Conservation (phyloP, 2,888 invertebrate genomes). For the Hydrotaea diabolus region DNA sequence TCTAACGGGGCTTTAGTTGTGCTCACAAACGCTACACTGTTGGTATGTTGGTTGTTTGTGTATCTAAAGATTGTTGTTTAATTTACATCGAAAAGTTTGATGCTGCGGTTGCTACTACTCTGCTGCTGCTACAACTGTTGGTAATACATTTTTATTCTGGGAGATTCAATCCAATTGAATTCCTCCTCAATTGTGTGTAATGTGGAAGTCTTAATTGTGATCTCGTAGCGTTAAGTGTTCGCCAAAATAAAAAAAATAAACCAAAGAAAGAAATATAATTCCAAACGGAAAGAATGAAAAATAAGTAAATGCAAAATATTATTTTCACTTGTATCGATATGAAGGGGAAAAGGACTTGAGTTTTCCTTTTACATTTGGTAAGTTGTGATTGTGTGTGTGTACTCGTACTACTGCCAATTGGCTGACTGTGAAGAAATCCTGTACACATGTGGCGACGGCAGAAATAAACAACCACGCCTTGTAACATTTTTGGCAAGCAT, state of each 20-base stretch:
- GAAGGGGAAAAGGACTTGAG: too few species aligned
- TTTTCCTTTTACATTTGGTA: slow-evolving; percentile 17
- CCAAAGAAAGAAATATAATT: neutral
- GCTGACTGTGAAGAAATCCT: too few species aligned
- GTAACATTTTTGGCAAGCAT: slow-evolving; percentile 39
- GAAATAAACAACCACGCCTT: neutral
- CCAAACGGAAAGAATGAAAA: neutral
- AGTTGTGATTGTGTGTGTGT: neutral
- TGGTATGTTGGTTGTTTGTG: slow-evolving; percentile 50
- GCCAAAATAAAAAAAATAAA: neutral
- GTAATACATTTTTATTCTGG: slow-evolving; percentile 38
- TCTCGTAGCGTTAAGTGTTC: slow-evolving; percentile 54
- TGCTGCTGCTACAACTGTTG: slow-evolving; percentile 51
- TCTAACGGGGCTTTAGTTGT: slow-evolving; percentile 19
- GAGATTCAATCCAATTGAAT: slow-evolving; percentile 18
- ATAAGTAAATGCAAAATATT: too few species aligned
- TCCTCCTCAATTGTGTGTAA: neutral
- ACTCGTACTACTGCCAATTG: too few species aligned
- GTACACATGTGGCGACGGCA: neutral
- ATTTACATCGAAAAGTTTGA: slow-evolving; percentile 61
- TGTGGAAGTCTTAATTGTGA: slow-evolving; percentile 65
- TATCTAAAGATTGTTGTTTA: slow-evolving; percentile 65
- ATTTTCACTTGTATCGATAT: neutral
- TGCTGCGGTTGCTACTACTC: slow-evolving; percentile 39
- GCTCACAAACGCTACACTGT: slow-evolving; percentile 39